These are phyloP conservation scores for Gorsachius goisagi DNA, from an alignment of 2,113 vertebrate genomes.

Conservation along the genomic window DNA sequence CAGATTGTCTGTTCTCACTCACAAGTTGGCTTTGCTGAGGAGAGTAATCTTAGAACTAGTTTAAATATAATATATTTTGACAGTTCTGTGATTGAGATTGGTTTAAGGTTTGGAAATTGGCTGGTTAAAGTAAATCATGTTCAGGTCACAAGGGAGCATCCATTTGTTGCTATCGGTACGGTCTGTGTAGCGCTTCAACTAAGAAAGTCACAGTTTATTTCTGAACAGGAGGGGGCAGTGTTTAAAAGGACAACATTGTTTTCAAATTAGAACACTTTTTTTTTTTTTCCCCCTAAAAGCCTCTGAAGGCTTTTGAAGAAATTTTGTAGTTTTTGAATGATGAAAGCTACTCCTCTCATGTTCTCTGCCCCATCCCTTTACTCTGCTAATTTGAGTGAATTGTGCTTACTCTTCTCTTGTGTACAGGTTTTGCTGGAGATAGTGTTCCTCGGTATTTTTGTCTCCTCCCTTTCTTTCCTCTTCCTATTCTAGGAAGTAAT, in stretches of 20 bases:
- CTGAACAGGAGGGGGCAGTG: constrained; percentile 64
- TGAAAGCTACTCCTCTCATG: neutral
- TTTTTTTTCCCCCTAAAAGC: neutral
- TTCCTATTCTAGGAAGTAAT: neutral
- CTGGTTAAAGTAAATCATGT: neutral
- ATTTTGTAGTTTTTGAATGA: neutral
- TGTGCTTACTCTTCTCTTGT: neutral
- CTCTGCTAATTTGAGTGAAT: neutral
- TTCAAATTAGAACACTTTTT: neutral
- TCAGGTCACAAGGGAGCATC: neutral
- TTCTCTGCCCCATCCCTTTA: neutral
- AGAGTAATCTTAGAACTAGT: constrained; percentile 18
- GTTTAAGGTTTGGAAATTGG: constrained; percentile 27
- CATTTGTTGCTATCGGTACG: neutral
- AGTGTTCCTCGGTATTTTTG: neutral
- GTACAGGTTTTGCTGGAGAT: neutral
- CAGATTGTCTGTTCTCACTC: constrained; percentile 3
- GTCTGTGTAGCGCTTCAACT: rapidly evolving
- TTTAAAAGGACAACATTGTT: constrained; percentile 65
- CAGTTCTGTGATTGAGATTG: constrained; percentile 17
- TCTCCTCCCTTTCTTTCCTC: neutral
- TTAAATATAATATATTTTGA: constrained; percentile 19
- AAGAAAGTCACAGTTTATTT: neutral
- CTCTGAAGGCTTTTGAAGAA: neutral
- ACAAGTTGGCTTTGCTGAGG: constrained; percentile 26